Evolutionary conservation across 92 coral and sea anemone genomes (phyloP).

Genomic region (Palythoa grandis): DNA sequence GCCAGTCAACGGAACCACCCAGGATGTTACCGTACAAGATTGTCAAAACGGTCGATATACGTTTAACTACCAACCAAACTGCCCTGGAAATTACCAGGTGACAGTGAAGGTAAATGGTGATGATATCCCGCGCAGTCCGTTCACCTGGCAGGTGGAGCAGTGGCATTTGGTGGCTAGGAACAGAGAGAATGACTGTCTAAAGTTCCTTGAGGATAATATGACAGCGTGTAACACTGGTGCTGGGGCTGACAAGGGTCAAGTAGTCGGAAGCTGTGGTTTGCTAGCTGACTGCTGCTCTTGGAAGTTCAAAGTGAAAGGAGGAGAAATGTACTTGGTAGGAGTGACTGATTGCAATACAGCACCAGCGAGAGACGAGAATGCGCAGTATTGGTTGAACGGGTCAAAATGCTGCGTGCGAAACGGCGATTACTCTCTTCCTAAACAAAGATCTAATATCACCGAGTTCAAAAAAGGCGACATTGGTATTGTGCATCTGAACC

Average conservation of each 20-base stretch:
- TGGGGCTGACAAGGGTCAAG: no score
- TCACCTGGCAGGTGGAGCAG: conserved; percentile 19
- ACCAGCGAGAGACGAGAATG: not conserved
- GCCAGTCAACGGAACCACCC: not conserved
- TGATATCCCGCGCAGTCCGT: not conserved
- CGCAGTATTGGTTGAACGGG: not conserved
- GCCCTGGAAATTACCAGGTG: conserved; percentile 27
- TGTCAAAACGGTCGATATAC: not conserved
- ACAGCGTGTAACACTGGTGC: not conserved
- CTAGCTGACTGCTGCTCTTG: not conserved
- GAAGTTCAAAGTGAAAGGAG: not conserved
- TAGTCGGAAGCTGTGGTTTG: not conserved
- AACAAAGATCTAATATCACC: not conserved
- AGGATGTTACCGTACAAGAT: conserved; percentile 25
- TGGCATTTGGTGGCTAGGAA: conserved; percentile 13
- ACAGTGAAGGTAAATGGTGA: conserved; percentile 39
- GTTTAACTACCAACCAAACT: conserved; percentile 25
- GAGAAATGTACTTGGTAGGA: not conserved
- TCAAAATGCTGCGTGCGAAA: not conserved
- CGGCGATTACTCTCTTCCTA: not conserved
- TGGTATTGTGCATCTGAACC: not conserved
- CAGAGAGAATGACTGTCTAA: not conserved
- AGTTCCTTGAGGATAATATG: conserved; percentile 2
- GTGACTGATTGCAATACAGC: not conserved
- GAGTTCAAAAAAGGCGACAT: not conserved